Evolutionary conservation across 2,888 invertebrate genomes (phyloP).

Genomic region (Onchidella celtica): DNA sequence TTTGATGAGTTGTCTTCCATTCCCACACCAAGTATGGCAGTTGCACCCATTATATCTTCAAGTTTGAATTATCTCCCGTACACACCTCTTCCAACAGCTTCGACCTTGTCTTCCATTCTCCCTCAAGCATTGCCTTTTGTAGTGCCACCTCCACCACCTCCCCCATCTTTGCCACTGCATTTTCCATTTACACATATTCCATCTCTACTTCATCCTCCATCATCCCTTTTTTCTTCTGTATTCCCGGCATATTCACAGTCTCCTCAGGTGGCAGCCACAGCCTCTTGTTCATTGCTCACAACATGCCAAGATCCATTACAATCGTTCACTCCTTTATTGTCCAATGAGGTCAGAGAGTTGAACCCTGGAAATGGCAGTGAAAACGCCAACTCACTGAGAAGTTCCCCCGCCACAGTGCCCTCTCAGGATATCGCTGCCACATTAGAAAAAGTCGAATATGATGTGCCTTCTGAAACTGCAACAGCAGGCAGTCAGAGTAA

Average conservation of each 20-base stretch:
- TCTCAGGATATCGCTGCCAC: not conserved
- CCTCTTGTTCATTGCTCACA: not conserved
- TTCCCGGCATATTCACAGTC: not conserved
- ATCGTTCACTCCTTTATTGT: not conserved
- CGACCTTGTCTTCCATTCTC: slow-evolving; percentile 29
- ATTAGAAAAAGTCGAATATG: too few species aligned
- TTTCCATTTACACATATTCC: slow-evolving; percentile 4
- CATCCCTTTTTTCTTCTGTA: slow-evolving; percentile 5
- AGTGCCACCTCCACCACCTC: slow-evolving; percentile 9
- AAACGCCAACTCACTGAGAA: not conserved
- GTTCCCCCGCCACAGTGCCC: not conserved
- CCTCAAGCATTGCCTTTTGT: slow-evolving; percentile 13
- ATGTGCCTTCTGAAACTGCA: too few species aligned
- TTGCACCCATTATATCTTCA: slow-evolving; percentile 17
- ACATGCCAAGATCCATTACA: not conserved
- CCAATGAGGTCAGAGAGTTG: too few species aligned
- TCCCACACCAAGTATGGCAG: not conserved
- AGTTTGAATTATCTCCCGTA: slow-evolving; percentile 33
- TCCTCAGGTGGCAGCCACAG: not conserved
- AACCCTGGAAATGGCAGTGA: not conserved
- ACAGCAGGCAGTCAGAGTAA: too few species aligned
- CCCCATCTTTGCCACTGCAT: slow-evolving; percentile 7
- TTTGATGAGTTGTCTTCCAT: slow-evolving; percentile 7
- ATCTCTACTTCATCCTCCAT: slow-evolving; percentile 6
- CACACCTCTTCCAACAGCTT: not conserved